Evolutionary conservation across 2,113 vertebrate species (phyloP), one percentile per base, ranked within the genome.

Genomic region (Saguinus midas): DNA sequence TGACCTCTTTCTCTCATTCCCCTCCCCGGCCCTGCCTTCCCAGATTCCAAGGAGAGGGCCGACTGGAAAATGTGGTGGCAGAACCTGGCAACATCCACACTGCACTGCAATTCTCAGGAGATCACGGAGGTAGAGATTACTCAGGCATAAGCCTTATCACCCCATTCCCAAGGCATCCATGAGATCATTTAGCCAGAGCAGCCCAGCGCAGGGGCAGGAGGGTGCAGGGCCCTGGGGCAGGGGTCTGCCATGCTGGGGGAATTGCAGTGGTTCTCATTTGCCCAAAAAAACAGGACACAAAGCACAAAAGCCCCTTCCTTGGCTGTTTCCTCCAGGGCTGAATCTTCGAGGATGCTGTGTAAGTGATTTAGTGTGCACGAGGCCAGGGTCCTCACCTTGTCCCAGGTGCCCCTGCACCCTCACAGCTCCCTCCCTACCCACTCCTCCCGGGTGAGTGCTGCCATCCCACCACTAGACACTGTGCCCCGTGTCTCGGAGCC

Each of bases 251-350:
- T 23, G 8, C 2, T 0, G 3, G 0, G 37, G 50, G 50, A 16
- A 8, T 5, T 27, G 50, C 8, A 0, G 0, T 0, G n/a, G n/a
- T 0, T 14, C 64, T 45, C 58, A 8, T 21, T 2, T 27, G 40
- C 45, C 8, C 13, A 5, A 0, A 6, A 0, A 1, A 0, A 6
- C 32, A 29, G 57, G 61, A 55, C 3, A n/a, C 25, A 6, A 27
- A n/a, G 9, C 29, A 6, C 70, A 27, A 17, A 4, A 1, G 0
- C 2, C 10, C 58, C 25, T 8, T 0, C 32, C 45, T 79, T 5
- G 17, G 16, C 45, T 29, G 2, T 27, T 4, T 45, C 35, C 88
- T 29, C 12, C 27, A 3, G n/a, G 68, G 6, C 85, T 5, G 35
- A 52, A 9, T 7, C 72, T 64, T 27, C 1, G 57, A 27, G 73